Conservation (phyloP, 2,797 vertebrate genomes). For the Leucoraja ocellata region DNA sequence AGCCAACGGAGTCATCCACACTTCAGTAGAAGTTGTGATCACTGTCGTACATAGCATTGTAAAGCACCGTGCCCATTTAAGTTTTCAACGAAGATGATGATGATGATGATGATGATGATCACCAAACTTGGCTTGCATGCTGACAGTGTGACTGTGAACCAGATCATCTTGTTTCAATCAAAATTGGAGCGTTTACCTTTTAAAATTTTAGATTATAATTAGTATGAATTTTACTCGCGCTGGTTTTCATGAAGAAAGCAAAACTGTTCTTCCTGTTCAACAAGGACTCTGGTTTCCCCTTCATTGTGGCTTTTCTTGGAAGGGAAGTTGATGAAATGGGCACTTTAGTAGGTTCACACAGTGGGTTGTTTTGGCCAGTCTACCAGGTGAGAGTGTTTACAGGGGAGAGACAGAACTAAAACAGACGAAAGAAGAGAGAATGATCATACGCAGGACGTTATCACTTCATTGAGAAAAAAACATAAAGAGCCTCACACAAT, state of each 20-base stretch:
- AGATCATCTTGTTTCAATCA: not conserved
- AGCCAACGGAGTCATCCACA: too few relatives aligned
- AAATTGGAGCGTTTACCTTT: not conserved
- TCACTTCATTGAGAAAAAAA: not conserved
- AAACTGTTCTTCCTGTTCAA: not conserved
- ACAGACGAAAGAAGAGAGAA: not conserved
- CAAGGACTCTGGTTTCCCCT: not conserved
- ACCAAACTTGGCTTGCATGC: too few relatives aligned
- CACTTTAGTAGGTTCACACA: not conserved
- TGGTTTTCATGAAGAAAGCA: not conserved
- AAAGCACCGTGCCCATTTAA: too few relatives aligned
- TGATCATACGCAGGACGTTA: not conserved
- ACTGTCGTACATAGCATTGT: too few relatives aligned
- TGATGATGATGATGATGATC: too few relatives aligned
- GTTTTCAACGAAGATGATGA: too few relatives aligned
- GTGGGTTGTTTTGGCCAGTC: not conserved
- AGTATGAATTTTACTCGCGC: not conserved
- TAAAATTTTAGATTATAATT: not conserved
- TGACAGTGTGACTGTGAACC: not conserved
- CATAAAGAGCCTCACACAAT: not conserved
- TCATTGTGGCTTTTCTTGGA: constrained; percentile 9
- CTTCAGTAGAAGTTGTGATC: too few relatives aligned
- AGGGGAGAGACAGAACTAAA: not conserved
- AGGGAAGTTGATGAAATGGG: not conserved
- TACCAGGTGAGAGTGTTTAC: not conserved